phyloP scores from a whole-genome alignment of 2,797 vertebrate species.

The Esox masquinongy region DNA sequence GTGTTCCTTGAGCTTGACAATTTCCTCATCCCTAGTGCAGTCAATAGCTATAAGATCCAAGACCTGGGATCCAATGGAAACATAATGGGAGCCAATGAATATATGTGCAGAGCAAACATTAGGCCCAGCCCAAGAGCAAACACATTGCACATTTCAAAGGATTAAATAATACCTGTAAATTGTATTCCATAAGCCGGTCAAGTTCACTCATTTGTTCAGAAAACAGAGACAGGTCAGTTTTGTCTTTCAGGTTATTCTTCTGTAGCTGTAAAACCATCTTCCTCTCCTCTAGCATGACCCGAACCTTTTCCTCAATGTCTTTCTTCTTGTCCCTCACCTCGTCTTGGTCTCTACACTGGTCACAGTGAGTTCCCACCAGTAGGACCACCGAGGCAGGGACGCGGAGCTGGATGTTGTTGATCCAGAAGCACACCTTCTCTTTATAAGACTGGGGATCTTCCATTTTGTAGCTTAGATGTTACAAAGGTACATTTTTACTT shows the following conservation, averaged over 20 bases:
- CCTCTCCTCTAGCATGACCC: slow-evolving; percentile 59
- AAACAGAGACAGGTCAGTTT: slow-evolving; percentile 52
- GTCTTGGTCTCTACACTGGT: slow-evolving; percentile 59
- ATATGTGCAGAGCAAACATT: not conserved
- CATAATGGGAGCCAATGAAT: not conserved
- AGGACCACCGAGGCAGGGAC: slow-evolving; percentile 76
- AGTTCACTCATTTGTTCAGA: slow-evolving; percentile 69
- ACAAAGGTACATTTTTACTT: not conserved
- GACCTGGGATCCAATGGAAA: slow-evolving; percentile 58
- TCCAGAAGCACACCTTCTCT: slow-evolving; percentile 76
- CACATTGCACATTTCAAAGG: not conserved
- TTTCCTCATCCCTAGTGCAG: slow-evolving; percentile 59
- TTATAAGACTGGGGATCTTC: slow-evolving; percentile 59
- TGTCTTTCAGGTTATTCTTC: slow-evolving; percentile 63
- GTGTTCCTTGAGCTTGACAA: slow-evolving; percentile 46
- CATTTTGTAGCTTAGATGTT: slow-evolving; percentile 50
- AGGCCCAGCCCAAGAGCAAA: not conserved
- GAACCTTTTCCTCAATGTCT: slow-evolving; percentile 64
- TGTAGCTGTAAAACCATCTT: slow-evolving; percentile 59
- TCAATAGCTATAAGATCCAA: slow-evolving; percentile 57
- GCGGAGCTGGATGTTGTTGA: slow-evolving; percentile 74
- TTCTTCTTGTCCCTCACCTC: slow-evolving; percentile 67
- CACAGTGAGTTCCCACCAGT: slow-evolving; percentile 73
- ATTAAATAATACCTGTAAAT: slow-evolving; percentile 48
- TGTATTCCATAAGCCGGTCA: slow-evolving; percentile 63